A percentile compares a stretch with the other conserved stretches of the same genome.
These are phyloP conservation scores for Tineola bisselliella DNA, from an alignment of 2,888 invertebrate genomes.

Conservation along the genomic window DNA sequence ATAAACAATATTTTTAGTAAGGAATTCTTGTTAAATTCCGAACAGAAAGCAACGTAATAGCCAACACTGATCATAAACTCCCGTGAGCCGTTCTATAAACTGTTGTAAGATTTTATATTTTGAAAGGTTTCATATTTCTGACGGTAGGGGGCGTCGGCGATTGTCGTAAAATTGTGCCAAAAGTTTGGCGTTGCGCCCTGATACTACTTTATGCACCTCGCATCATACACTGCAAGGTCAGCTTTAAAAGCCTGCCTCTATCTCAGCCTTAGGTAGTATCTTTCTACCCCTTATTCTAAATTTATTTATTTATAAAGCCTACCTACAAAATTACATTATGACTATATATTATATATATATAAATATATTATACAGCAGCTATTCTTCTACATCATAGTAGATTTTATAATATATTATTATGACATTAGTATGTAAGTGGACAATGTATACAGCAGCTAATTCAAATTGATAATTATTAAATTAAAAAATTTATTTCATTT, in stretches of 20 bases:
- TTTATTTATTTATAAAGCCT: too few species aligned
- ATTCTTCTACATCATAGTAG: too few species aligned
- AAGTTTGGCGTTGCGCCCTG: slow-evolving; percentile 41
- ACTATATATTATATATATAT: too few species aligned
- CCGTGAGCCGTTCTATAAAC: slow-evolving; percentile 26
- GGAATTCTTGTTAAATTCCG: not conserved
- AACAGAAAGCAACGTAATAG: not conserved
- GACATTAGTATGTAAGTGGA: too few species aligned
- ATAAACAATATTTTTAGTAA: not conserved
- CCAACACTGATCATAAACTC: slow-evolving; percentile 12
- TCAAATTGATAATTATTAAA: too few species aligned
- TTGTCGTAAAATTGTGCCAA: slow-evolving; percentile 29
- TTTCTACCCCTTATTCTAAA: too few species aligned
- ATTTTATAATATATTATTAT: too few species aligned
- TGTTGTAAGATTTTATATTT: slow-evolving; percentile 36
- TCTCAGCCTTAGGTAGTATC: too few species aligned
- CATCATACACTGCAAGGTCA: not conserved
- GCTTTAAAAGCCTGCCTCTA: not conserved
- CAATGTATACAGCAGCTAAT: too few species aligned
- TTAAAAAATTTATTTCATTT: too few species aligned
- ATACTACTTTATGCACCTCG: slow-evolving; percentile 40
- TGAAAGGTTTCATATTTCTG: slow-evolving; percentile 50
- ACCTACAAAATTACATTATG: too few species aligned
- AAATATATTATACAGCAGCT: too few species aligned
- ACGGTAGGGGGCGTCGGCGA: slow-evolving; percentile 32